A percentile compares a stretch with the other conserved stretches of the same genome.
Evolutionary conservation across 53 echinoderm and acorn worm species (phyloP).

Genomic region (Hippasteria phrygiana): DNA sequence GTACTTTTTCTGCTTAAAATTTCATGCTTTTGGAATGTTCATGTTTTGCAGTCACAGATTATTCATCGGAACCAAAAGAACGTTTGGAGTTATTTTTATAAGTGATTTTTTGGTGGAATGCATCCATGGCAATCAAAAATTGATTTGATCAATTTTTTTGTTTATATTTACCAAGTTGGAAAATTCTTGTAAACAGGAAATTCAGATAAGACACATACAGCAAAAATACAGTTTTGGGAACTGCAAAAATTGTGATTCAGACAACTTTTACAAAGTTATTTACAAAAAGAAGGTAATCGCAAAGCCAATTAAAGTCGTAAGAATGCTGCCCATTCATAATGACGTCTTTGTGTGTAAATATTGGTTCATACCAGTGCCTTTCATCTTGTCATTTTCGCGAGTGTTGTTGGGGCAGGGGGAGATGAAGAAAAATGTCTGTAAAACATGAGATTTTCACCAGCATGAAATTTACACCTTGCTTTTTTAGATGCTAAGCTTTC

Average conservation of each 20-base stretch:
- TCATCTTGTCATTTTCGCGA: not conserved
- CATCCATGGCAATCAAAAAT: too few species aligned
- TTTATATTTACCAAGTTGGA: not conserved
- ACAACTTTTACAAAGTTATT: not conserved
- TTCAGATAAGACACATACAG: not conserved
- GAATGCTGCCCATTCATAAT: too few species aligned
- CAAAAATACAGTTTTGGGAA: not conserved
- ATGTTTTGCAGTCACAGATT: conserved; percentile 33
- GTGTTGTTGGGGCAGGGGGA: not conserved
- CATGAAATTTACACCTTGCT: conserved; percentile 53
- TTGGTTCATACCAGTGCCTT: not conserved
- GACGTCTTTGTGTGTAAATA: too few species aligned
- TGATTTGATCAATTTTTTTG: too few species aligned
- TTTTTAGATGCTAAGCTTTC: not conserved
- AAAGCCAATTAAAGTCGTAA: too few species aligned
- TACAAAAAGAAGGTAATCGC: too few species aligned
- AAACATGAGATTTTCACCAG: conserved; percentile 66
- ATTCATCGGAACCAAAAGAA: too few species aligned
- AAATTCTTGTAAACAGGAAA: not conserved
- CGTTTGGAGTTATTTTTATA: not conserved
- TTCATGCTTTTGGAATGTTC: conserved; percentile 45
- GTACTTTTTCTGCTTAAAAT: not conserved
- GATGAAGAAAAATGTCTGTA: not conserved
- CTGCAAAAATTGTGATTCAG: not conserved
- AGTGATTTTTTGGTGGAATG: not conserved